These are phyloP conservation scores for Zosterops borbonicus DNA, from an alignment of 2,113 vertebrate genomes.

Conservation along the genomic window DNA sequence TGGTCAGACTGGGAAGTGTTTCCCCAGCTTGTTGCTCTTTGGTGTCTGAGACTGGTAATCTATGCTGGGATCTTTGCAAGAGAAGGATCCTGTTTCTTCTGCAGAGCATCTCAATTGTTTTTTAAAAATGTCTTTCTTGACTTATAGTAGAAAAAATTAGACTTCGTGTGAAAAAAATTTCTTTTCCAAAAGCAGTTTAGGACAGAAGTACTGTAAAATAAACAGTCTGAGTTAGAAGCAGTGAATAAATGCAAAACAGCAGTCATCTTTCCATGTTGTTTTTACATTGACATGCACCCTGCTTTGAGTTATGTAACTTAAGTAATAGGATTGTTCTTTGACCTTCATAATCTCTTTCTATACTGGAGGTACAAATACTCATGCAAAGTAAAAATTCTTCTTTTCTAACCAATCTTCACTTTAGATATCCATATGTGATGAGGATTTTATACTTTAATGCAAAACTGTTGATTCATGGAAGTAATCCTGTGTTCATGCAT, in stretches of 20 bases:
- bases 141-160: not conserved
- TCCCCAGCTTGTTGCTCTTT: not conserved
- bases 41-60: not conserved
- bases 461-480: constrained; percentile 52
- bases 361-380: not conserved
- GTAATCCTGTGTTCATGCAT: constrained; percentile 41
- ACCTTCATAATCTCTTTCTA: constrained; percentile 18
- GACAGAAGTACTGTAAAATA: not conserved
- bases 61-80: not conserved
- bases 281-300: not conserved
- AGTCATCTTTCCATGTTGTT: not conserved
- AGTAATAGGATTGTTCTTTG: constrained; percentile 32
- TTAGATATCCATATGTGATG: not conserved
- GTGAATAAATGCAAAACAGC: not conserved
- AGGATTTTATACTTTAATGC: constrained; percentile 1
- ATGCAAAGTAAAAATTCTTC: not conserved
- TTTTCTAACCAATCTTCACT: not conserved
- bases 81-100: not conserved
- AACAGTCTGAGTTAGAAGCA: not conserved
- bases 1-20: not conserved
- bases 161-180: not conserved
- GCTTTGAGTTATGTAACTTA: constrained; percentile 23
- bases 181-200: not conserved
- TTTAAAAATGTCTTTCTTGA: not conserved
- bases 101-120: not conserved